These are phyloP conservation scores for Parapsyche elsis DNA, from an alignment of 1,140 invertebrate species.

Conservation along the genomic window DNA sequence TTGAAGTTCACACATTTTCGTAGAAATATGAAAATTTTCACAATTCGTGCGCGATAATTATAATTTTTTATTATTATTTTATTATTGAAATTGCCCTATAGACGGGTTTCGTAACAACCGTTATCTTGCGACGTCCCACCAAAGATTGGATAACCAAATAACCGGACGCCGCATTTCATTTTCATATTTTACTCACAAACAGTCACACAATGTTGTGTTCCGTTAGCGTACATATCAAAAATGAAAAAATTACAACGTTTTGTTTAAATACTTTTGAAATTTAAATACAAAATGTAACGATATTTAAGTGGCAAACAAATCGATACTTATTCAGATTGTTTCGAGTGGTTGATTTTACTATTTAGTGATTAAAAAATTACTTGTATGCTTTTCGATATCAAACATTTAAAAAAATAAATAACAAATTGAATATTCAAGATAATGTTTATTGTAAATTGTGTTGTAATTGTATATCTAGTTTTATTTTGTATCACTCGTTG, in stretches of 20 bases:
- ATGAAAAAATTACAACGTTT: no score
- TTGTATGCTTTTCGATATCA: no score
- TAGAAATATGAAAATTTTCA: not conserved
- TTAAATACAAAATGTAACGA: no score
- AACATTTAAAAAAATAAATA: no score
- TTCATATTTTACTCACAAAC: conserved; percentile 10
- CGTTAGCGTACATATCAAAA: not conserved
- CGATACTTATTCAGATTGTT: no score
- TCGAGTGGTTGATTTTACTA: no score
- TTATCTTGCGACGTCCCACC: not conserved
- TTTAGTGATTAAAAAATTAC: no score
- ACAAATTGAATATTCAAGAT: no score
- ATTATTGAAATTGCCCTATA: not conserved
- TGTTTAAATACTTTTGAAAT: no score
- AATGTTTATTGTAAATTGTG: no score
- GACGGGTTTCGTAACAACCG: not conserved
- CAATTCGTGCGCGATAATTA: not conserved
- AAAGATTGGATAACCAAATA: not conserved
- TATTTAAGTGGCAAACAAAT: no score
- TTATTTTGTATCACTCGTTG: not conserved
- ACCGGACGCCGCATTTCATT: not conserved
- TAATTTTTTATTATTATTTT: not conserved
- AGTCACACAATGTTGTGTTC: conserved; percentile 16
- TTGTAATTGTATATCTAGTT: not conserved
- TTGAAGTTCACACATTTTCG: no score